Evolutionary conservation across 2,797 vertebrate genomes (phyloP).

Genomic region (Syngnathus acus): DNA sequence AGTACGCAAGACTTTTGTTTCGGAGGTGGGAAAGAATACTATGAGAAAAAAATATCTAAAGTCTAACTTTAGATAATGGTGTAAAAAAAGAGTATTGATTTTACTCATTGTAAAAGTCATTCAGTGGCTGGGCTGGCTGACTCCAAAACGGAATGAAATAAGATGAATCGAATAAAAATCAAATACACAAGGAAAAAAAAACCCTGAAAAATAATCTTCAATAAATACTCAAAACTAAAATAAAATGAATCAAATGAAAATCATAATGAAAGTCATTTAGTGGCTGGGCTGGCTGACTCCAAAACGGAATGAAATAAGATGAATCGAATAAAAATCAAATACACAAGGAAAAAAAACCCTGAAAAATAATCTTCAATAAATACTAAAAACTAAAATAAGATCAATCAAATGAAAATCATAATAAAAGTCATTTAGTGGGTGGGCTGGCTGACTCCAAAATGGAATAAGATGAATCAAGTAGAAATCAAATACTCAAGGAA

Average conservation of each 20-base stretch:
- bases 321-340: slow-evolving; percentile 9
- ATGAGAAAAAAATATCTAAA: too few species aligned
- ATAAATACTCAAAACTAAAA: too few species aligned
- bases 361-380: neutral
- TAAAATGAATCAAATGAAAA: too few species aligned
- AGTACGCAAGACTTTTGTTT: neutral
- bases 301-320: neutral
- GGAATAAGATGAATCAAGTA: neutral
- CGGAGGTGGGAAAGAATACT: neutral
- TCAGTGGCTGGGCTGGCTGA: neutral
- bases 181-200: slow-evolving; percentile 29
- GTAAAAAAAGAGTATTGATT: too few species aligned
- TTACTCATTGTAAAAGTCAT: too few species aligned
- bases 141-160: neutral
- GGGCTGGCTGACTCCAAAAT: neutral
- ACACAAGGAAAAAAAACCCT: slow-evolving; percentile 36
- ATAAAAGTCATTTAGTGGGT: too few species aligned
- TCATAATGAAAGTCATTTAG: too few species aligned
- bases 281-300: neutral
- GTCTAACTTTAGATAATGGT: too few species aligned
- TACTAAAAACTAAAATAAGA: too few species aligned
- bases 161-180: neutral
- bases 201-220: slow-evolving; percentile 18
- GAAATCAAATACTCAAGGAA: slow-evolving; percentile 10
- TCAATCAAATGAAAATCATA: too few species aligned